A percentile compares a stretch with the other conserved stretches of the same genome.
phyloP scores from a whole-genome alignment of 2,797 vertebrate species.

The Gallinago stenura region DNA sequence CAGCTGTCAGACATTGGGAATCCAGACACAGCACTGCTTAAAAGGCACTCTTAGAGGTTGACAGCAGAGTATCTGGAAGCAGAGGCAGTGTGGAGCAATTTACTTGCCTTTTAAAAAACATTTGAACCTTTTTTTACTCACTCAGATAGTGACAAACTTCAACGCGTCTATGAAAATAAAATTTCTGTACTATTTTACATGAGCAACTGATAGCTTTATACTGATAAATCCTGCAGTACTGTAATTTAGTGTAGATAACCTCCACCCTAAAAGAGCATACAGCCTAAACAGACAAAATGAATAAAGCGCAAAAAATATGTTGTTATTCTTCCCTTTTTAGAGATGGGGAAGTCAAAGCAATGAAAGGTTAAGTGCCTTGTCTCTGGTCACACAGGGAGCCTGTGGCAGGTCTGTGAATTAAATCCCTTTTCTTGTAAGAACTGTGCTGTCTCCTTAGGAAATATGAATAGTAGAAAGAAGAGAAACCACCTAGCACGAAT shows the following conservation, averaged over 20 bases:
- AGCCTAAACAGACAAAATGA: slow-evolving; percentile 22
- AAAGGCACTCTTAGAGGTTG: slow-evolving; percentile 63
- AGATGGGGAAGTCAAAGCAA: background rate
- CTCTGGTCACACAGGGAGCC: slow-evolving; percentile 12
- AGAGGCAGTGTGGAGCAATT: slow-evolving; percentile 62
- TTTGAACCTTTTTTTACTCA: slow-evolving; percentile 28
- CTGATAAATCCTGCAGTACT: slow-evolving; percentile 28
- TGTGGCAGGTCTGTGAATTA: slow-evolving; percentile 25
- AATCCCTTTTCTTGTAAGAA: slow-evolving; percentile 20
- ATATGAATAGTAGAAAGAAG: slow-evolving; percentile 38
- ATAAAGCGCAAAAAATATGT: slow-evolving; percentile 16
- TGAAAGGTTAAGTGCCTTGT: slow-evolving; percentile 53
- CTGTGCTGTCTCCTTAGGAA: background rate
- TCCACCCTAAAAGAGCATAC: background rate
- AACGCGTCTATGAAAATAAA: slow-evolving; percentile 12
- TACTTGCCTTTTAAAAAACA: slow-evolving; percentile 44
- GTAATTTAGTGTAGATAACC: background rate
- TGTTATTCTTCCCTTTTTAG: slow-evolving; percentile 18
- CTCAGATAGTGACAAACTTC: slow-evolving; percentile 4
- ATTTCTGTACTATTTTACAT: slow-evolving; percentile 5
- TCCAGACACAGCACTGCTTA: slow-evolving; percentile 50
- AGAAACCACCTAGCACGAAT: slow-evolving; percentile 16
- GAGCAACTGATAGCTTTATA: background rate
- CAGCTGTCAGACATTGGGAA: slow-evolving; percentile 72
- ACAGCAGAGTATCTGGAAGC: slow-evolving; percentile 55